Conservation (phyloP, 1,140 invertebrate species). For the Mamestra configurata region DNA sequence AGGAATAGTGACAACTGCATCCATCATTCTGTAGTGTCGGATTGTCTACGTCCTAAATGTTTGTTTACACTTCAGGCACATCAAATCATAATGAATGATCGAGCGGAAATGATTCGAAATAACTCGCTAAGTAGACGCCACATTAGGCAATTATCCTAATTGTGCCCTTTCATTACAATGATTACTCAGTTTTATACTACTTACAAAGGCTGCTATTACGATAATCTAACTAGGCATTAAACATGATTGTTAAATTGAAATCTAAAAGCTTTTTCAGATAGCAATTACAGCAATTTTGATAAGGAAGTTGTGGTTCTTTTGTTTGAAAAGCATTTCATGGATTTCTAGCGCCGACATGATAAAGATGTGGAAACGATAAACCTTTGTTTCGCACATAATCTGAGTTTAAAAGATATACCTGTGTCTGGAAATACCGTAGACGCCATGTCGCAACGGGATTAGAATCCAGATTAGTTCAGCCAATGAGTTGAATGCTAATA, state of each 20-base stretch:
- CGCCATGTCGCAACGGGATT: slow-evolving; percentile 64
- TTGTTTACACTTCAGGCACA: slow-evolving; percentile 45
- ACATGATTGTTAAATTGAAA: slow-evolving; percentile 1
- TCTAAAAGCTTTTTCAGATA: slow-evolving; percentile 25
- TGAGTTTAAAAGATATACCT: slow-evolving; percentile 54
- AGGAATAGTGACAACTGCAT: slow-evolving; percentile 47
- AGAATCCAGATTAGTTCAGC: slow-evolving; percentile 78
- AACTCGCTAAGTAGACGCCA: not conserved
- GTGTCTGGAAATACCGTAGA: slow-evolving; percentile 65
- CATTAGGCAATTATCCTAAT: slow-evolving; percentile 29
- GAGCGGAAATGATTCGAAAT: slow-evolving; percentile 59
- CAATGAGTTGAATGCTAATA: slow-evolving; percentile 71
- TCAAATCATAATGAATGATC: slow-evolving; percentile 68
- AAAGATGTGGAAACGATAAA: slow-evolving; percentile 47
- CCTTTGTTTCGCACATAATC: slow-evolving; percentile 55
- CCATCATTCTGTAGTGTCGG: slow-evolving; percentile 16
- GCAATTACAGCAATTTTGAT: slow-evolving; percentile 35
- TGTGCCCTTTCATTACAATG: slow-evolving; percentile 25
- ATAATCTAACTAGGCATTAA: slow-evolving; percentile 30
- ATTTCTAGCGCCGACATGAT: slow-evolving; percentile 30
- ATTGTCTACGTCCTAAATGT: slow-evolving; percentile 32
- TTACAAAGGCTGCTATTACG: slow-evolving; percentile 31
- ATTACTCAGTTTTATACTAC: slow-evolving; percentile 14
- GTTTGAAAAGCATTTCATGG: slow-evolving; percentile 36
- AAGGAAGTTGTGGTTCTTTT: slow-evolving; percentile 18